These are phyloP conservation scores for Diabrotica balteata DNA, from an alignment of 2,888 invertebrate genomes.

Conservation along the genomic window DNA sequence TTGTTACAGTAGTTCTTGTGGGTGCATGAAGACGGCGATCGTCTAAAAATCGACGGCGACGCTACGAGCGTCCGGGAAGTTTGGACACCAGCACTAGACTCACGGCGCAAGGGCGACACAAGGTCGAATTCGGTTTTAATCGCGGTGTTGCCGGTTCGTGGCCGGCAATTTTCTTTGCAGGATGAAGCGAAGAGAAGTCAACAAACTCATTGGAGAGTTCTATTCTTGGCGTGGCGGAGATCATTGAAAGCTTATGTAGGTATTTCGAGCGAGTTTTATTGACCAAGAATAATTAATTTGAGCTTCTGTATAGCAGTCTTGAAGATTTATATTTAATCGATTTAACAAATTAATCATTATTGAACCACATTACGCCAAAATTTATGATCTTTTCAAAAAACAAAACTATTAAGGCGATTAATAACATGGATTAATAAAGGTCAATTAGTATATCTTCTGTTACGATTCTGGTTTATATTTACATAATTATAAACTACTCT, in stretches of 20 bases:
- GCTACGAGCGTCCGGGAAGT: constrained; percentile 46
- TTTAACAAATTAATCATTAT: no score
- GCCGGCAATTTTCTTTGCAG: not conserved
- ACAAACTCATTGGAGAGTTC: constrained; percentile 17
- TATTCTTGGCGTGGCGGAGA: constrained; percentile 6
- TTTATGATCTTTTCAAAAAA: no score
- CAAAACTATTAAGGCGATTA: no score
- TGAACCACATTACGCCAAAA: no score
- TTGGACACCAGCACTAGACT: constrained; percentile 53
- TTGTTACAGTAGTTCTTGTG: constrained; percentile 11
- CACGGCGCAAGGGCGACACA: constrained; percentile 56
- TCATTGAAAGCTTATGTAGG: constrained; percentile 7
- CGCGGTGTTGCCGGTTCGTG: constrained; percentile 55
- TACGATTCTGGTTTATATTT: no score
- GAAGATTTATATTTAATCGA: no score
- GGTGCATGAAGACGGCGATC: constrained; percentile 19
- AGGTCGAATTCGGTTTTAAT: constrained; percentile 51
- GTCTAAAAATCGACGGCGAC: constrained; percentile 24
- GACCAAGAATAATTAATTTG: not conserved
- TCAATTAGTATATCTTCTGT: no score
- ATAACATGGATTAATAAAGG: no score
- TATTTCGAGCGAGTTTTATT: not conserved
- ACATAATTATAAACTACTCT: no score
- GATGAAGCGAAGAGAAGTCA: not conserved
- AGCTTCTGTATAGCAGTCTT: not conserved